phyloP scores from a whole-genome alignment of 2,797 vertebrate species.

The Tenualosa thibaudeaui region DNA sequence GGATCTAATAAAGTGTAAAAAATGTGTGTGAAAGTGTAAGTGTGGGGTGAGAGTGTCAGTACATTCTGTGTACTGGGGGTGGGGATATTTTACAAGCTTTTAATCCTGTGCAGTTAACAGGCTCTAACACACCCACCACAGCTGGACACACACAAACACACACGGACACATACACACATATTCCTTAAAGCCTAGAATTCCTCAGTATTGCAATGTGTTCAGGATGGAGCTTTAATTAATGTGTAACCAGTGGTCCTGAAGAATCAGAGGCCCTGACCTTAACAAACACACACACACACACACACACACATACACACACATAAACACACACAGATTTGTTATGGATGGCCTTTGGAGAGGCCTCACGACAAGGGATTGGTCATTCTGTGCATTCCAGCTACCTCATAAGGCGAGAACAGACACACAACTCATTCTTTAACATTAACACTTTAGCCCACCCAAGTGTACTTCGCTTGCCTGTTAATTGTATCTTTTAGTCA shows the following conservation, averaged over 20 bases:
- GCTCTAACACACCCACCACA: conserved; percentile 36
- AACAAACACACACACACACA: conserved; percentile 8
- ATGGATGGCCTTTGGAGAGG: conserved; percentile 33
- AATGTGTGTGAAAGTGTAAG: background rate
- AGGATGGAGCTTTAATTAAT: conserved; percentile 42
- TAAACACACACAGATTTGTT: conserved; percentile 36
- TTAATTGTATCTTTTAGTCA: too few relatives aligned
- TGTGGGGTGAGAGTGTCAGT: background rate
- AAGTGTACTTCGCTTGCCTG: too few relatives aligned
- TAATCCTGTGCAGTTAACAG: conserved; percentile 44
- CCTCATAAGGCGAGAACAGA: conserved; percentile 27
- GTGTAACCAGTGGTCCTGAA: conserved; percentile 33
- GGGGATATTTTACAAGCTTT: conserved; percentile 23
- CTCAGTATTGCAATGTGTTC: conserved; percentile 8
- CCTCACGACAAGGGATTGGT: conserved; percentile 31
- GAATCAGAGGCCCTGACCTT: conserved; percentile 37
- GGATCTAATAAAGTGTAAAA: too few relatives aligned
- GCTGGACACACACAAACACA: conserved; percentile 33
- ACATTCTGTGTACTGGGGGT: too few relatives aligned
- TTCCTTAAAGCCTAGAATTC: conserved; percentile 14
- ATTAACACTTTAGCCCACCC: background rate
- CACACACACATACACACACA: conserved; percentile 6
- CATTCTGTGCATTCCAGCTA: conserved; percentile 38
- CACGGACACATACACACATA: conserved; percentile 10
- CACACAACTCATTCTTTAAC: conserved; percentile 11